Evolutionary conservation across 2,797 vertebrate species (phyloP).

Genomic region (Heliangelus exortis): DNA sequence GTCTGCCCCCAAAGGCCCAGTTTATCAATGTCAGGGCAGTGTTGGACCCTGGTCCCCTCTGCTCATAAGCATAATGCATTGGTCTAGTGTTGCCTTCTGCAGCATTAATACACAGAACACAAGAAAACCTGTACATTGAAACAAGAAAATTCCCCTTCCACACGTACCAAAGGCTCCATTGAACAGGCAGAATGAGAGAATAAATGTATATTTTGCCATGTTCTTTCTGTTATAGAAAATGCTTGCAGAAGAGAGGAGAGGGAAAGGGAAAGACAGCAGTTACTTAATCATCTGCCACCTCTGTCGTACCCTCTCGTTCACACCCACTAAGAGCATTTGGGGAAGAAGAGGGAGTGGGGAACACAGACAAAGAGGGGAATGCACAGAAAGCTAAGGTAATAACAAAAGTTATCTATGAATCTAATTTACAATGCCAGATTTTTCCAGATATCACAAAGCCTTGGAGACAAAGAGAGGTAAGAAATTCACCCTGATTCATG

Average conservation of each 20-base stretch:
- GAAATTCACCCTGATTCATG: background rate
- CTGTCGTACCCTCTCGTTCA: background rate
- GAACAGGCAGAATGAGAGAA: background rate
- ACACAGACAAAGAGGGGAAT: background rate
- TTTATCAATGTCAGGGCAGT: background rate
- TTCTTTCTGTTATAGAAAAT: background rate
- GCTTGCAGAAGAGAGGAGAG: background rate
- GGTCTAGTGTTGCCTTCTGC: background rate
- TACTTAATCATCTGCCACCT: background rate
- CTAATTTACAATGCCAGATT: background rate
- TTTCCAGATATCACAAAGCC: background rate
- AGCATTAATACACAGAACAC: background rate
- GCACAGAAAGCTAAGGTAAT: background rate
- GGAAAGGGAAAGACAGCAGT: background rate
- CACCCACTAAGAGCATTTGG: background rate
- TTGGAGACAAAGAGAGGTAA: background rate
- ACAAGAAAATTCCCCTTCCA: background rate
- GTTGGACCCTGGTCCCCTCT: fast-evolving
- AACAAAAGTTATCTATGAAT: background rate
- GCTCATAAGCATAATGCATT: background rate
- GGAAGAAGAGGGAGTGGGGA: background rate
- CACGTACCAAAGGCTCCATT: background rate
- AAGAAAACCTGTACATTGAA: background rate
- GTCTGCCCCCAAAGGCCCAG: background rate
- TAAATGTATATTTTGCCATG: background rate